These are phyloP conservation scores for Rotaria macrura DNA, from an alignment of 2,888 invertebrate species.

Conservation along the genomic window DNA sequence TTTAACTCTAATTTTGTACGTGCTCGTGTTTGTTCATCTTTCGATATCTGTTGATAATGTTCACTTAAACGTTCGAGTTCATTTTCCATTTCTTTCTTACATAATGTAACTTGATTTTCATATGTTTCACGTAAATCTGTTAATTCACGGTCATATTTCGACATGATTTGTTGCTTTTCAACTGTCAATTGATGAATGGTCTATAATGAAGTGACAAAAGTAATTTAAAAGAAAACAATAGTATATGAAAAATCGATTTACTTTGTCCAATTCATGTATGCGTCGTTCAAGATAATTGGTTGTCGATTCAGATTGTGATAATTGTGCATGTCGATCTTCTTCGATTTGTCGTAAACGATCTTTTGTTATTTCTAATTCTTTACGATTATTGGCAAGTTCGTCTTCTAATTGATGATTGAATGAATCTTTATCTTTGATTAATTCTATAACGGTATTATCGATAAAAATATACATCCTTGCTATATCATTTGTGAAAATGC, in stretches of 20 bases:
- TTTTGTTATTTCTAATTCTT: not conserved
- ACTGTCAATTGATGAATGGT: not conserved
- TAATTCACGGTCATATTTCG: conserved; percentile 9
- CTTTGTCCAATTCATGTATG: not conserved
- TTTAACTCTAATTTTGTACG: not conserved
- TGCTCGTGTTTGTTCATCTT: not conserved
- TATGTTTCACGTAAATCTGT: not conserved
- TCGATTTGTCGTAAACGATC: not conserved
- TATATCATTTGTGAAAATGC: too few relatives aligned
- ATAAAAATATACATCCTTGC: not conserved
- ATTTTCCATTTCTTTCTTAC: conserved; percentile 9
- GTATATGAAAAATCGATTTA: not conserved
- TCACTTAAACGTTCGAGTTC: not conserved
- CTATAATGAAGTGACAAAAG: not conserved
- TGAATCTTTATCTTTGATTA: not conserved
- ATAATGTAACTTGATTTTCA: not conserved
- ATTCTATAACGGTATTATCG: not conserved
- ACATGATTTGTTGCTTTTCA: not conserved
- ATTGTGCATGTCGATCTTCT: not conserved
- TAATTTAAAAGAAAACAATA: not conserved
- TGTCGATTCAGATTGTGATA: not conserved
- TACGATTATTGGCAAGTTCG: not conserved
- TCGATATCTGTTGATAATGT: not conserved
- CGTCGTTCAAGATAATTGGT: not conserved
- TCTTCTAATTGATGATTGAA: not conserved